Base-by-base conservation (phyloP, 2,113 vertebrate species). In the Pterophyllum scalare region DNA sequence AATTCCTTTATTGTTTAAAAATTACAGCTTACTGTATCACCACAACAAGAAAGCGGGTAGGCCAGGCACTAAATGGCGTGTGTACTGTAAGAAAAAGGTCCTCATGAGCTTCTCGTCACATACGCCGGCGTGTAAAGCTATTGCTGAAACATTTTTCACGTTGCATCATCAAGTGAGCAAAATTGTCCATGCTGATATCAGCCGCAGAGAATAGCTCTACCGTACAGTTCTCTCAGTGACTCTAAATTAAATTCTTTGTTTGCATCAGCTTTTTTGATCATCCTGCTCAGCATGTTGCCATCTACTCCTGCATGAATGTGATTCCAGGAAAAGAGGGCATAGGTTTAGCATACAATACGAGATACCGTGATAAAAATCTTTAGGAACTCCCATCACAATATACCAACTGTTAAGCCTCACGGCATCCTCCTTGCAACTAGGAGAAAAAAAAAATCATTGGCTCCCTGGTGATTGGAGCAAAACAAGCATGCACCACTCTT, bases 251-350 rank as follows among this genome's bases (percentile, higher is more conserved):
- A 26, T 56, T 75, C 40, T 22, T 6, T 58, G 76, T 88, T 92
- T 92, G 89, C 87, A 85, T 92, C 89, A 94, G 83, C 84, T 87
- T 62, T 62, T 90, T 86, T 90, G 80, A 92, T 91, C 84, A 80
- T 90, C 81, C 72, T 60, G 54, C 80, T 70, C 88, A 78, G 79
- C 78, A 43, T 43, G 82, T 49, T 61, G 65, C 74, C 77, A 59
- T 80, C 59, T 80, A 40, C 62, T 70, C 60, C 43, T 75, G 49
- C 10, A 19, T 28, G 20, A 83, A 72, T 82, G 59, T 72, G 82
- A 67, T 77, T 54, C 33, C 40, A 84, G 81, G 81, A 54, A 65
- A 54, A 58, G 49, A 82, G 17, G 43, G n/a, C 74, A 62, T 49
- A 76, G 6, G 76, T 43, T 81, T 43, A n/a, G 13, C 75, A 85